phyloP scores from a whole-genome alignment of 2,113 vertebrate species.

The Oceanites oceanicus region DNA sequence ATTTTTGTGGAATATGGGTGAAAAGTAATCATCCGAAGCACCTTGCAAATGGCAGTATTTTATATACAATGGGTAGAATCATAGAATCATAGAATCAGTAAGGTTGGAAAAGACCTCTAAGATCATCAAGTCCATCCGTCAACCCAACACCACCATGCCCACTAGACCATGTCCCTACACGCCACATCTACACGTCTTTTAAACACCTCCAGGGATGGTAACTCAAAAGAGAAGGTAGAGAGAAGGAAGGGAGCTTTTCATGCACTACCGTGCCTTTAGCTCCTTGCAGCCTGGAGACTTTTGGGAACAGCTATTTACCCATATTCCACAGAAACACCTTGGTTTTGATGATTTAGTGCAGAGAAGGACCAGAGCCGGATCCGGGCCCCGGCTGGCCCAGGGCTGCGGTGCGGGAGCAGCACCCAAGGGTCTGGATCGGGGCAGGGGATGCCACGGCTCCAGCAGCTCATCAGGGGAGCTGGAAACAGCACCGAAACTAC shows the following conservation, averaged over 20 bases:
- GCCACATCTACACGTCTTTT: no score
- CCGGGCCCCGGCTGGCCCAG: no score
- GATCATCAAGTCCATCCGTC: no score
- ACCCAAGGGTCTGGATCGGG: no score
- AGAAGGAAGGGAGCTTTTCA: no score
- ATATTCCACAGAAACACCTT: neutral
- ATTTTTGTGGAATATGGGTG: neutral
- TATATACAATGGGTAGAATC: neutral
- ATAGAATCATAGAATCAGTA: no score
- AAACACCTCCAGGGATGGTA: no score
- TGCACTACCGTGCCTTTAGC: no score
- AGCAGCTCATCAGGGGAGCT: neutral
- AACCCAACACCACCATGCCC: no score
- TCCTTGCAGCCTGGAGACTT: neutral
- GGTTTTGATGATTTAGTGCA: neutral
- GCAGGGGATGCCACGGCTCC: neutral
- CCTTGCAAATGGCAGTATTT: neutral
- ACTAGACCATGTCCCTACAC: no score
- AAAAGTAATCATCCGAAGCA: neutral
- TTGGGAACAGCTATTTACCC: no score
- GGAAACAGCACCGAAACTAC: fast-evolving
- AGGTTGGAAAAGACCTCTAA: no score
- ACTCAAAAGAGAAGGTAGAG: neutral
- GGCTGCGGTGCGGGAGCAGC: neutral
- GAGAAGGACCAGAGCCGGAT: neutral